phyloP scores from a whole-genome alignment of 2,888 invertebrate species.

The Beris chalybata region DNA sequence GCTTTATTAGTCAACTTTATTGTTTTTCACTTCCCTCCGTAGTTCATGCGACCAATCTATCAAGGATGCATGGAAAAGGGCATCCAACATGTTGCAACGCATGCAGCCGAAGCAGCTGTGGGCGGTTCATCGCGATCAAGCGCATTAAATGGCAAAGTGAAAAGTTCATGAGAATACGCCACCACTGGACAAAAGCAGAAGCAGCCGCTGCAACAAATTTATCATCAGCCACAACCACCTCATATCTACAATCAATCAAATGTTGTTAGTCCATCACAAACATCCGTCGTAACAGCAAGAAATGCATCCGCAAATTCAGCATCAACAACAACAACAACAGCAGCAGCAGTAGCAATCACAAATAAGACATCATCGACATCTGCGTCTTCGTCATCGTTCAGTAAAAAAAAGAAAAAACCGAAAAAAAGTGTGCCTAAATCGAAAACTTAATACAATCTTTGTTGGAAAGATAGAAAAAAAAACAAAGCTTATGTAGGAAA shows the following conservation, averaged over 20 bases:
- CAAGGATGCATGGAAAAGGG: conserved; percentile 80
- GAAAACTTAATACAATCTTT: conserved; percentile 34
- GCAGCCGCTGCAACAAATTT: conserved; percentile 19
- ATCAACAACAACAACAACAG: conserved; percentile 19
- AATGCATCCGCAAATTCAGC: conserved; percentile 12
- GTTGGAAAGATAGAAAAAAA: conserved; percentile 1
- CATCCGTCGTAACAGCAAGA: conserved; percentile 18
- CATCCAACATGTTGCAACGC: conserved; percentile 78
- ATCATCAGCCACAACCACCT: conserved; percentile 36
- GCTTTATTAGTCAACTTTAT: conserved; percentile 21
- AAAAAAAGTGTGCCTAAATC: conserved; percentile 39
- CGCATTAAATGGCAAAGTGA: conserved; percentile 54
- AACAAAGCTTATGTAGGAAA: not conserved
- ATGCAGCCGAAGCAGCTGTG: conserved; percentile 71
- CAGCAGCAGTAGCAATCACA: conserved; percentile 21
- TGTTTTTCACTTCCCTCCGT: conserved; percentile 47
- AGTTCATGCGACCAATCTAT: conserved; percentile 84
- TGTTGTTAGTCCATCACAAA: conserved; percentile 1
- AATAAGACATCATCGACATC: conserved; percentile 13
- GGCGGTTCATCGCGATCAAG: conserved; percentile 54
- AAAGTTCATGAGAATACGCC: conserved; percentile 58
- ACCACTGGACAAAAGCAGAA: conserved; percentile 43
- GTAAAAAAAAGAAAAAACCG: conserved; percentile 37
- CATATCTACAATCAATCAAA: conserved; percentile 33
- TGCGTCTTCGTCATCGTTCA: conserved; percentile 29